Evolutionary conservation across 2,888 invertebrate species (phyloP), one percentile per base, ranked within the genome.

Genomic region (Nemoura dubitans): DNA sequence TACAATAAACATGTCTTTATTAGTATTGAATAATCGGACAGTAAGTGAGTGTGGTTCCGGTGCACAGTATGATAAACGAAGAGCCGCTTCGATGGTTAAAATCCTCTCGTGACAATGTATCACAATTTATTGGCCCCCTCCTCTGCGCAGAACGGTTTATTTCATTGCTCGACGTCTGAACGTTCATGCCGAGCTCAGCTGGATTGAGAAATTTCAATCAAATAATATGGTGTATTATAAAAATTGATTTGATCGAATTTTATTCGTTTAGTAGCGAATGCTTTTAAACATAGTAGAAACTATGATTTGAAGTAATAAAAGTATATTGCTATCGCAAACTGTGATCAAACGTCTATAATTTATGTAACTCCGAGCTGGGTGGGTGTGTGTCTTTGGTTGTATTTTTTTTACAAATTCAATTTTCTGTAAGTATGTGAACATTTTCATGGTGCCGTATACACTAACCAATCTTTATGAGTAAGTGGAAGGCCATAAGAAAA

Each of bases 31-130:
- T 86, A 87, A 86, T 80, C 85, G 42, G 43, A 29, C 21, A n/a
- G 83, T 76, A 86, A 80, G 59, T 25, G 28, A 86, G 80, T 86
- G 86, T 86, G 83, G 80, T 77, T 87, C 87, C 87, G 86, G 87
- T 84, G 78, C 2, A 28, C 59, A 59, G 21, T 59, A 59, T 59
- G 59, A 59, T 59, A 21, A 1, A 59, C 21, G 21, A 7, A 14
- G 59, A 59, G 21, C 14, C 59, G 59, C 59, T 59, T 14, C 21
- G 59, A 21, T 59, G 59, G 59, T 10, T 59, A 3, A n/a, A 21
- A 10, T 59, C 59, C 21, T 59, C 21, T 59, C 59, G 59, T 59
- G 59, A 59, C 59, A 59, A 59, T 59, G 59, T 21, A 21, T 59
- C 59, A 59, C 59, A 59, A 59, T 59, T 59, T 59, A 59, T 59